Evolutionary conservation across 2,888 invertebrate genomes (phyloP).

Genomic region (Tenthredo mesomela): DNA sequence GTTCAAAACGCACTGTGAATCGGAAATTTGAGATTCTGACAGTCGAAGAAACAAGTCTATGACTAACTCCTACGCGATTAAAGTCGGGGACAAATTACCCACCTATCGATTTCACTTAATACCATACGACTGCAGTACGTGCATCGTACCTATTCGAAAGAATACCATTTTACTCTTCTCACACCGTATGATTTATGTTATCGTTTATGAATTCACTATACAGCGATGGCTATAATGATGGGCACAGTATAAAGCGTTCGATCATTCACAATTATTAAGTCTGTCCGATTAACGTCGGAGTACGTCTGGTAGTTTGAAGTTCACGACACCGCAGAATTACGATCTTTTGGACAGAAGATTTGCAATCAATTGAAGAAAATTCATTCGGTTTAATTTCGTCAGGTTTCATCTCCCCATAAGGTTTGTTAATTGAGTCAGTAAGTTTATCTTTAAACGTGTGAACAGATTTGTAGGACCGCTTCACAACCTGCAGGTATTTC

Average conservation of each 20-base stretch:
- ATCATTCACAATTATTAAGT: slow-evolving; percentile 33
- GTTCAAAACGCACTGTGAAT: slow-evolving; percentile 18
- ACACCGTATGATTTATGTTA: slow-evolving; percentile 29
- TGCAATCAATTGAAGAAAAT: not conserved
- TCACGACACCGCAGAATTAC: not conserved
- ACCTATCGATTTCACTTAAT: slow-evolving; percentile 15
- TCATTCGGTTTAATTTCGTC: not conserved
- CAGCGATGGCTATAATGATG: not conserved
- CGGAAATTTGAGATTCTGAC: slow-evolving; percentile 24
- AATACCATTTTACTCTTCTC: slow-evolving; percentile 12
- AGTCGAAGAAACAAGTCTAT: not conserved
- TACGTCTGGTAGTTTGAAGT: slow-evolving; percentile 6
- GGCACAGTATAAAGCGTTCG: slow-evolving; percentile 18
- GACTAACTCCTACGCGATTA: slow-evolving; percentile 1
- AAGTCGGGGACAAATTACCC: not conserved
- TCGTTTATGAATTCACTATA: slow-evolving; percentile 27
- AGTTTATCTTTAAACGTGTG: slow-evolving; percentile 15
- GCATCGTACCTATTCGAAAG: slow-evolving; percentile 1
- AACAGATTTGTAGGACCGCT: slow-evolving; percentile 35
- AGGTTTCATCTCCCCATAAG: not conserved
- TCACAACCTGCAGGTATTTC: slow-evolving; percentile 27
- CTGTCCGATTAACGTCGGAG: slow-evolving; percentile 12
- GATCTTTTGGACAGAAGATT: not conserved
- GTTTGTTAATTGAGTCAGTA: slow-evolving; percentile 30
- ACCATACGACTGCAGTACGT: not conserved